phyloP scores from a whole-genome alignment of 2,113 vertebrate genomes.

The Gymnobelideus leadbeateri region DNA sequence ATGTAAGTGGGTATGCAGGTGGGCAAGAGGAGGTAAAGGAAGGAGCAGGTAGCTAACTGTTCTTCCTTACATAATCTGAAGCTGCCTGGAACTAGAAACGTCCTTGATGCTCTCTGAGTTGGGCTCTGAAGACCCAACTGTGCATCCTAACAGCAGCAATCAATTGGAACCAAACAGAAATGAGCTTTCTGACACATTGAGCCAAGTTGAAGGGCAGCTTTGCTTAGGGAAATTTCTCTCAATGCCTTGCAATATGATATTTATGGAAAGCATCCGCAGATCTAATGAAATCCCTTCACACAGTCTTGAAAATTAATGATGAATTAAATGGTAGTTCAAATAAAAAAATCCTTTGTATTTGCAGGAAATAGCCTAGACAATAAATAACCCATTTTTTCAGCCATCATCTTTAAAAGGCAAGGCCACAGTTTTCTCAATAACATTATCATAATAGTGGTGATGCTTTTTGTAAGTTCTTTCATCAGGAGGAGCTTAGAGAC shows the following conservation, averaged over 20 bases:
- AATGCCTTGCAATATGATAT: slow-evolving; percentile 55
- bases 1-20: background rate
- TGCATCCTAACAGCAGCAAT: background rate
- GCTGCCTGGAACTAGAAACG: slow-evolving; percentile 11
- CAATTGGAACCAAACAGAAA: slow-evolving; percentile 39
- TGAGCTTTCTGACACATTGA: slow-evolving; percentile 24
- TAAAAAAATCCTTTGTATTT: slow-evolving; percentile 62
- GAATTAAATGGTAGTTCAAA: slow-evolving; percentile 64
- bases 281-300: slow-evolving; percentile 49
- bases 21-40: background rate
- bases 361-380: slow-evolving; percentile 43
- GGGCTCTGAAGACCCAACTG: slow-evolving; percentile 22
- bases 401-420: slow-evolving; percentile 13
- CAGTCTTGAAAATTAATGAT: slow-evolving; percentile 62
- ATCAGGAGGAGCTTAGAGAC: background rate
- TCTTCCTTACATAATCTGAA: slow-evolving; percentile 16
- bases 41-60: background rate
- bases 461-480: background rate
- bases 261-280: slow-evolving; percentile 48
- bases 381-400: slow-evolving; percentile 43
- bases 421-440: slow-evolving; percentile 1
- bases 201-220: slow-evolving; percentile 50
- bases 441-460: slow-evolving; percentile 3
- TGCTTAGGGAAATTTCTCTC: slow-evolving; percentile 54
- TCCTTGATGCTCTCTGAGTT: slow-evolving; percentile 21